A percentile compares a stretch with the other conserved stretches of the same genome.
Conservation (phyloP, 2,113 vertebrate species). For the Gambusia holbrooki region DNA sequence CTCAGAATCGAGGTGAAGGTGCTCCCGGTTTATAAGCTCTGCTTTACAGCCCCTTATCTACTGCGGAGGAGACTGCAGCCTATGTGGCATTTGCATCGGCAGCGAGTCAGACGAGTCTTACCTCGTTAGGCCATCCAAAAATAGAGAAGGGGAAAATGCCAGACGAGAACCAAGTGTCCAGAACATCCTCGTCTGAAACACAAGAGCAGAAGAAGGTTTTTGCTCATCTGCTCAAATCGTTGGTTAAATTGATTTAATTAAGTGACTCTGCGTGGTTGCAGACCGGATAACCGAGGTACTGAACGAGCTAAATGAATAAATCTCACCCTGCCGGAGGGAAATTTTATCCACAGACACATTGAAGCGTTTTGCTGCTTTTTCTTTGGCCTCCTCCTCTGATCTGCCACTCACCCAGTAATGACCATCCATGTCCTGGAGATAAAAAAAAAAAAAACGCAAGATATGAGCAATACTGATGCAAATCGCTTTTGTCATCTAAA, state of each 20-base stretch:
- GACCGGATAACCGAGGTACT: neutral
- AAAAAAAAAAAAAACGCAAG: neutral
- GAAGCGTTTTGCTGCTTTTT: slow-evolving; percentile 86
- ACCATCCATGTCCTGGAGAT: slow-evolving; percentile 84
- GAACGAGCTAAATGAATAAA: neutral
- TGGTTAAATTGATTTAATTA: slow-evolving; percentile 29
- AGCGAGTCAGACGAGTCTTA: slow-evolving; percentile 60
- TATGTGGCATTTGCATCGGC: slow-evolving; percentile 14
- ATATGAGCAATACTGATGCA: neutral
- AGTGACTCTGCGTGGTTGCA: neutral
- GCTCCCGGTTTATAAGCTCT: neutral
- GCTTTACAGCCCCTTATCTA: slow-evolving; percentile 2
- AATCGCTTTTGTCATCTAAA: slow-evolving; percentile 21
- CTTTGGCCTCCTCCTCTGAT: slow-evolving; percentile 81
- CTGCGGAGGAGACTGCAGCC: neutral
- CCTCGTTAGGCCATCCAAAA: slow-evolving; percentile 90
- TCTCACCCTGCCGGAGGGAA: slow-evolving; percentile 85
- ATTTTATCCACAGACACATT: slow-evolving; percentile 84
- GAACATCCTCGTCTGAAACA: slow-evolving; percentile 84
- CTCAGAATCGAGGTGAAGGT: neutral
- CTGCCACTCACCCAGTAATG: slow-evolving; percentile 91
- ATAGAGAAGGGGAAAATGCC: slow-evolving; percentile 91
- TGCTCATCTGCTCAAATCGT: slow-evolving; percentile 26
- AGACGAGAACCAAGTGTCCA: slow-evolving; percentile 93
- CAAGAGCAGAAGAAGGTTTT: slow-evolving; percentile 16